These are phyloP conservation scores for Calephelis nemesis DNA, from an alignment of 1,140 invertebrate genomes.

Conservation along the genomic window DNA sequence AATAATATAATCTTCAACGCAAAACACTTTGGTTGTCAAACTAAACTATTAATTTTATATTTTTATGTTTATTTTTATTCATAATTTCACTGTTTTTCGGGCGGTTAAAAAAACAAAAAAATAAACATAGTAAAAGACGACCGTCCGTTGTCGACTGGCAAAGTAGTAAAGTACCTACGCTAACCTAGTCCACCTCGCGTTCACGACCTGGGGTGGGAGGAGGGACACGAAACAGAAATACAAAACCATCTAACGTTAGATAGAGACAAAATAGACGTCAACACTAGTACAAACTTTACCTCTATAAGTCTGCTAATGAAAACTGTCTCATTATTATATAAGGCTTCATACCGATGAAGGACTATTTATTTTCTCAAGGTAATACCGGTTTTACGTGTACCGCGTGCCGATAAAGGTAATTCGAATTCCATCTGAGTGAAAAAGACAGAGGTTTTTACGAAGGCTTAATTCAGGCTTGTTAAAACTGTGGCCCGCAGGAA, in stretches of 20 bases:
- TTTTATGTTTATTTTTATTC: conserved; percentile 37
- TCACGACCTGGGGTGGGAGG: conserved; percentile 55
- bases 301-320: conserved; percentile 68
- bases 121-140: conserved; percentile 44
- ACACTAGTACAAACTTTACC: conserved; percentile 47
- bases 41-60: conserved; percentile 19
- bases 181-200: conserved; percentile 38
- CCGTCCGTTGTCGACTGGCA: conserved; percentile 61
- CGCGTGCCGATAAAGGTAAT: conserved; percentile 68
- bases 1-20: background rate
- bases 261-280: conserved; percentile 49
- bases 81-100: conserved; percentile 38
- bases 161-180: conserved; percentile 56
- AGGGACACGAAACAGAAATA: conserved; percentile 52
- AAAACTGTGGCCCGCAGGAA: background rate
- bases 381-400: conserved; percentile 74
- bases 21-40: conserved; percentile 31
- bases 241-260: conserved; percentile 34
- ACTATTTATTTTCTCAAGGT: conserved; percentile 50
- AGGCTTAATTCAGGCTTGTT: conserved; percentile 3
- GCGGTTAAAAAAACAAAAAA: conserved; percentile 1
- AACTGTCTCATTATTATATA: conserved; percentile 50
- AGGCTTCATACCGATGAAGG: conserved; percentile 36
- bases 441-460: conserved; percentile 62
- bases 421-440: conserved; percentile 73